Base-by-base conservation (phyloP, 1,140 invertebrate species). In the Drosophila mayri region DNA sequence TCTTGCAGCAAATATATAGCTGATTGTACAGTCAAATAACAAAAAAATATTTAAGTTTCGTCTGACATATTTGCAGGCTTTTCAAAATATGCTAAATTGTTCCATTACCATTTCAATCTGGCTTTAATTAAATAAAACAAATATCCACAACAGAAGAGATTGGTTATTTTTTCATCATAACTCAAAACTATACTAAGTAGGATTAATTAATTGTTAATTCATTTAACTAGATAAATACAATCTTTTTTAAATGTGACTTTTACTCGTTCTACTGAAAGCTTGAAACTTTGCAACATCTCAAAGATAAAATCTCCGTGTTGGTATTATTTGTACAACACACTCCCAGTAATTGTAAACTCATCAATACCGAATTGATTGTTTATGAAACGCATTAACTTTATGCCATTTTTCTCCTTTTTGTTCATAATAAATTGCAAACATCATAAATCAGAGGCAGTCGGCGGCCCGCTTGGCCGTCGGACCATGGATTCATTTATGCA, bases 371-470 rank as follows among this genome's bases (percentile, higher is more conserved):
- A 54, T 60, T n/a, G 57, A 58, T 60, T 80, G 49, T 81, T 78
- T 86, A 71, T 75, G 16, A 70, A 75, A 70, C 37, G 60, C 30
- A 70, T 76, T 87, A 61, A 65, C 57, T 59, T 59, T 60, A 54
- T 50, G n/a, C 54, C 38, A 50, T 71, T 76, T 75, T 76, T 59
- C 57, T 65, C 22, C 44, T 72, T 65, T 74, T 61, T 70, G 73
- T 58, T 79, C 55, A 74, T 88, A 76, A 87, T 80, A 83, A 83
- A 88, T 88, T 65, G 57, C 76, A 83, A 83, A 88, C 64, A 87
- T 77, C 76, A 87, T 88, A 87, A 87, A 87, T 87, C 83, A 87
- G 76, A 49, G 18, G 55, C 58, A 40, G 75, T 72, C 75, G 60
- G 66, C 60, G 79, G 74, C 68, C 35, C 70, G 32, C 25, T 62